Percentiles rank a stretch among this genome's conserved stretches.
phyloP scores from a whole-genome alignment of 2,113 vertebrate species.

The Anser brachyrhynchus region DNA sequence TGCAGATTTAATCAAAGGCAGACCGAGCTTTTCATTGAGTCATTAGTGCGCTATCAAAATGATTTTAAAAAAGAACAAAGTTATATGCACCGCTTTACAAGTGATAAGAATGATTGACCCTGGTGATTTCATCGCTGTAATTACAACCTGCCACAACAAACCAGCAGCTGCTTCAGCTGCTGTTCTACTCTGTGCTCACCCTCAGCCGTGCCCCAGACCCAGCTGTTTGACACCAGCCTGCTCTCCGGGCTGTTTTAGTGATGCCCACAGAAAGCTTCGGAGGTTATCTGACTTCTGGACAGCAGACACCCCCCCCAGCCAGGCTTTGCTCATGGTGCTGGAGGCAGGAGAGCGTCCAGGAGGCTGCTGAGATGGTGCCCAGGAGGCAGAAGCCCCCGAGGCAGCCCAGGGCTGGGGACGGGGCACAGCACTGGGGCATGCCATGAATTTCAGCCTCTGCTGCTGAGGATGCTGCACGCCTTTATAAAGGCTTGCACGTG shows the following conservation, averaged over 20 bases:
- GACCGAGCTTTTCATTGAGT: not conserved
- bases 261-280: not conserved
- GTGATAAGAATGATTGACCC: not conserved
- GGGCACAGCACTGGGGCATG: not conserved
- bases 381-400: not conserved
- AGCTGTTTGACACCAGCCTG: not conserved
- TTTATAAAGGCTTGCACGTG: not conserved
- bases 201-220: not conserved
- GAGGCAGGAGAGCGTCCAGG: not conserved
- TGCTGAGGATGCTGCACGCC: not conserved
- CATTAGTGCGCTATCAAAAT: not conserved
- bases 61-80: not conserved
- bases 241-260: not conserved
- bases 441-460: not conserved
- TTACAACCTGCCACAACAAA: constrained; percentile 26
- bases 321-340: fast-evolving
- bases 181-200: not conserved
- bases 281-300: not conserved
- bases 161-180: not conserved
- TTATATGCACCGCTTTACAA: not conserved
- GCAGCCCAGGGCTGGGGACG: not conserved
- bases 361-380: too few relatives aligned
- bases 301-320: too few relatives aligned
- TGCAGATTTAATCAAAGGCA: not conserved
- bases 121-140: not conserved